Base-by-base conservation (phyloP, 2,797 vertebrate species). In the Forpus xanthops region DNA sequence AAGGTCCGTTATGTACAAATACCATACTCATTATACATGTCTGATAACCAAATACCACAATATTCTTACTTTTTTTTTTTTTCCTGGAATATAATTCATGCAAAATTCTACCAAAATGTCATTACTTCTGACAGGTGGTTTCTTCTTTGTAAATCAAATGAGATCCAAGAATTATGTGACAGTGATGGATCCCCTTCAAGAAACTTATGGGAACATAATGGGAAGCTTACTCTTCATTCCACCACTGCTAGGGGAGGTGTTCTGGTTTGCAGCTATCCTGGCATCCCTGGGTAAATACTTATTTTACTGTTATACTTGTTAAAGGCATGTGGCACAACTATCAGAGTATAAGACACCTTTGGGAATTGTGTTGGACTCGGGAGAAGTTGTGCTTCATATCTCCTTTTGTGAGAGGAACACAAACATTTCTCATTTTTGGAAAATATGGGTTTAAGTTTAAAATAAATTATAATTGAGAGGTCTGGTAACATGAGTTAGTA, bases 111-210 rank as follows among this genome's bases (percentile, higher is more conserved):
- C 31, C 31, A 79, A 68, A 87, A 73, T 78, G 6, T 88, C 15
- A 10, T 77, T 31, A 23, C 28, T 92, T 93, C 56, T 56, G 13
- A 73, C 77, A 98, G 98, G 98, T 95, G 98, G 98, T 44, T 97
- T 98, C 95, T 98, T 98, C 97, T 99, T 98, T 83, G 98, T 98
- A 52, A 98, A 98, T 50, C 98, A 98, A 31, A 98, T 98, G 98
- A 98, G 98, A 97, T 96, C 97, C 83, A 98, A 98, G 95, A 98
- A 98, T 60, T 98, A 98, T 1, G 14, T 98, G 93, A 98, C 98
- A 6, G 97, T 98, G 97, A 98, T 98, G 98, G 98, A 99, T 87
- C 98, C 98, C 3, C 97, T 98, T 86, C 98, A 98, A 87, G 97
- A 97, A 85, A 89, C 87, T 56, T 98, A 98, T 1, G 98, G 98